A percentile compares a stretch with the other conserved stretches of the same genome.
Conservation (phyloP, 2,888 invertebrate genomes). For the Agrotis segetum region DNA sequence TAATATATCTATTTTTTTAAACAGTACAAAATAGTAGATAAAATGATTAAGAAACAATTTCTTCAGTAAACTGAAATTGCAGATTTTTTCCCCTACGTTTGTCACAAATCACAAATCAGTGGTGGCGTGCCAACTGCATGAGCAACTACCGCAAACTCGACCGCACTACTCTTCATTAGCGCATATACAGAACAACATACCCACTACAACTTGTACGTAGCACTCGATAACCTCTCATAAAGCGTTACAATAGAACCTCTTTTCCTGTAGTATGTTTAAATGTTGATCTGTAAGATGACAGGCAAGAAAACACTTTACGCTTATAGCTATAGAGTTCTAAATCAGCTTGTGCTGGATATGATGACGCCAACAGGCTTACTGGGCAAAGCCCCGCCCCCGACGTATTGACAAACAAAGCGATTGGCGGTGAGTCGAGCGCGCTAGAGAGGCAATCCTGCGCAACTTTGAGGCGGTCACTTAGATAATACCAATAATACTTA, state of each 20-base stretch:
- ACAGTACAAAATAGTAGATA: slow-evolving; percentile 18
- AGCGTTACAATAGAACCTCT: slow-evolving; percentile 64
- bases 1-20: slow-evolving; percentile 14
- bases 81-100: slow-evolving; percentile 71
- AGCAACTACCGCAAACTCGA: slow-evolving; percentile 89
- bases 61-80: slow-evolving; percentile 36
- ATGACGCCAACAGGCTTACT: slow-evolving; percentile 63
- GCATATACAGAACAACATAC: slow-evolving; percentile 86
- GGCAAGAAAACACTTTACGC: slow-evolving; percentile 65
- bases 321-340: slow-evolving; percentile 45
- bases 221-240: slow-evolving; percentile 72
- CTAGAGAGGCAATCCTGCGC: slow-evolving; percentile 86
- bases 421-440: slow-evolving; percentile 80
- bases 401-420: slow-evolving; percentile 84
- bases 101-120: slow-evolving; percentile 84
- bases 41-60: slow-evolving; percentile 27
- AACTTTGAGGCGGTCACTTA: slow-evolving; percentile 79
- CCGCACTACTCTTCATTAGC: slow-evolving; percentile 87
- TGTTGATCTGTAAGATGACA: slow-evolving; percentile 50
- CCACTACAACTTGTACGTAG: slow-evolving; percentile 69
- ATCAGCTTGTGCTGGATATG: slow-evolving; percentile 23
- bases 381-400: slow-evolving; percentile 80
- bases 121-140: slow-evolving; percentile 88
- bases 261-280: slow-evolving; percentile 64
- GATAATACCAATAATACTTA: slow-evolving; percentile 73